A percentile compares a stretch with the other conserved stretches of the same genome.
phyloP scores from a whole-genome alignment of 2,888 invertebrate species.

The Pecten maximus region DNA sequence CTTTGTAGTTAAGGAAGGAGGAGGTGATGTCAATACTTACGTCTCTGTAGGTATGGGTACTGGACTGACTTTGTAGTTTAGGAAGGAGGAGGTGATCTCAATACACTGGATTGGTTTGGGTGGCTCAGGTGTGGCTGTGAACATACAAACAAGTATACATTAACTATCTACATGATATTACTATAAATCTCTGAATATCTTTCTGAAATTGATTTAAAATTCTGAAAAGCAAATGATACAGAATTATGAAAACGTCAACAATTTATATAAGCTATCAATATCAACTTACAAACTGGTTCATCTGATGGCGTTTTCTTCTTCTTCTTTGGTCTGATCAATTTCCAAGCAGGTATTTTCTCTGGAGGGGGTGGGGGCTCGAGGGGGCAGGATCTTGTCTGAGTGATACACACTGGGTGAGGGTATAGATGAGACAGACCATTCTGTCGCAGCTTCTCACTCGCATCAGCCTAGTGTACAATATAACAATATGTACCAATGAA shows the following conservation, averaged over 20 bases:
- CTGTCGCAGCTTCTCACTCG: slow-evolving; percentile 81
- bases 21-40: slow-evolving; percentile 69
- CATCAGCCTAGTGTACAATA: slow-evolving; percentile 76
- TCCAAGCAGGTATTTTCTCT: slow-evolving; percentile 81
- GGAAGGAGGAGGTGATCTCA: slow-evolving; percentile 81
- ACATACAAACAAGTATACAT: slow-evolving; percentile 33
- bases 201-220: neutral
- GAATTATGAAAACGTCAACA: neutral
- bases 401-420: slow-evolving; percentile 81
- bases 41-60: slow-evolving; percentile 80
- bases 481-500: neutral
- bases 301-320: slow-evolving; percentile 79
- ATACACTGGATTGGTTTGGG: slow-evolving; percentile 80
- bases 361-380: slow-evolving; percentile 81
- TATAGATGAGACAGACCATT: slow-evolving; percentile 80
- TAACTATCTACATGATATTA: neutral
- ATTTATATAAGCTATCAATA: neutral
- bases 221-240: slow-evolving; percentile 39
- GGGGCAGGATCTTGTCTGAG: slow-evolving; percentile 81
- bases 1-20: neutral
- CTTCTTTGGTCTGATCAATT: slow-evolving; percentile 80
- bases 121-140: slow-evolving; percentile 72
- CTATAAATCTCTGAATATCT: neutral
- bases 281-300: slow-evolving; percentile 76
- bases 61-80: slow-evolving; percentile 81